Evolutionary conservation across 1,140 invertebrate species (phyloP), one percentile per base, ranked within the genome.

Genomic region (Anastrepha ludens): DNA sequence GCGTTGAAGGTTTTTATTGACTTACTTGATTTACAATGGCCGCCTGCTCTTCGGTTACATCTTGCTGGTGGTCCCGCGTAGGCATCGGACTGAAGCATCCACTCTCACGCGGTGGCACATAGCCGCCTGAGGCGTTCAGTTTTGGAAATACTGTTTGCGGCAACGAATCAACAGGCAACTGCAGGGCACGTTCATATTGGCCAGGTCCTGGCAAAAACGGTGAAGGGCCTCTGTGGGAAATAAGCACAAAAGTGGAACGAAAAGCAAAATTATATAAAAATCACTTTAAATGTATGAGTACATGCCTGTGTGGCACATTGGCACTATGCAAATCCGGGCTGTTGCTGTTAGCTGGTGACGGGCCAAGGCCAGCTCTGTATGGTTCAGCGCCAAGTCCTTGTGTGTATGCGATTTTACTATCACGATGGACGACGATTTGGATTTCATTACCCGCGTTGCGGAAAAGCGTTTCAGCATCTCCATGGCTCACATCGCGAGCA

Each of bases 381-480:
- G 89, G 85, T 20, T 92, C 91, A 87, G 90, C 90, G 87, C 88
- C 90, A 5, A 91, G 64, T 47, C 92, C 91, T 88, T 93, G 90
- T 74, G 91, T 92, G 41, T 93, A 92, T 8, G 92, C 92, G 85
- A 93, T 92, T 92, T 91, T 93, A 88, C 90, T 93, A 85, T 93
- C 92, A 88, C 93, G 95, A 92, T 96, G 95, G 62, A 96, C 95
- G 62, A 95, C 95, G 85, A 96, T 93, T 91, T 94, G 94, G 89
- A 96, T 96, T 91, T 95, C 94, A 90, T 95, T 96, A 87, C 94
- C 96, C 88, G 97, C 96, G 93, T 96, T 96, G 93, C 96, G 96
- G 93, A 99, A 98, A 87, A 98, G 94, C 91, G 97, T 97, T 93
- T 98, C 97, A 50, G 98, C 98, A 94, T 98, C 97, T 94, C 97